A percentile compares a stretch with the other conserved stretches of the same genome.
Evolutionary conservation across 2,888 invertebrate species (phyloP).

Genomic region (Agrotis exclamationis): DNA sequence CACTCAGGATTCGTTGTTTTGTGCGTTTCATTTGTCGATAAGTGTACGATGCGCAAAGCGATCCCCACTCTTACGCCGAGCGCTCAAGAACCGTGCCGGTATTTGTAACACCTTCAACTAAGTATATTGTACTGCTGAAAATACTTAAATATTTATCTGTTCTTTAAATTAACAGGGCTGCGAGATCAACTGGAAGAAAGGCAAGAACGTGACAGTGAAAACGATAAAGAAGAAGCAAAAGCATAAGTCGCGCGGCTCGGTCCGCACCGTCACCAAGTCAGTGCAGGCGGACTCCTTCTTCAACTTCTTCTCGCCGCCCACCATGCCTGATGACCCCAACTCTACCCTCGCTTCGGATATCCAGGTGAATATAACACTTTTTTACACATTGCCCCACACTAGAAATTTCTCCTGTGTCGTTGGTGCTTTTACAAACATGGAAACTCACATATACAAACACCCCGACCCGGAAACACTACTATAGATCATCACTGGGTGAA

Average conservation of each 20-base stretch:
- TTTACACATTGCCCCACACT: no score
- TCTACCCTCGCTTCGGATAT: slow-evolving; percentile 97
- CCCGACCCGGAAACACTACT: no score
- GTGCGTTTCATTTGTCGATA: no score
- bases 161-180: slow-evolving; percentile 92
- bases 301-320: slow-evolving; percentile 99
- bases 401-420: no score
- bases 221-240: slow-evolving; percentile 99
- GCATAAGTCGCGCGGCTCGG: slow-evolving; percentile 98
- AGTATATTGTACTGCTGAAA: not conserved
- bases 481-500: no score
- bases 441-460: no score
- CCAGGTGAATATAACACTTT: slow-evolving; percentile 85
- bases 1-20: no score
- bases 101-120: no score
- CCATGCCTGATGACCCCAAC: slow-evolving; percentile 95
- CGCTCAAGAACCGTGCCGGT: no score
- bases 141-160: slow-evolving; percentile 1
- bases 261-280: slow-evolving; percentile 98
- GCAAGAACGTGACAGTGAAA: slow-evolving; percentile 99
- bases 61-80: no score
- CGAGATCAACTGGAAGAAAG: slow-evolving; percentile 99
- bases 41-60: no score
- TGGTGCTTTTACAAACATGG: no score
- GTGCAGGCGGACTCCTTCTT: slow-evolving; percentile 99